A percentile compares a stretch with the other conserved stretches of the same genome.
These are phyloP conservation scores for Linepithema humile DNA, from an alignment of 1,140 invertebrate species.

Conservation along the genomic window DNA sequence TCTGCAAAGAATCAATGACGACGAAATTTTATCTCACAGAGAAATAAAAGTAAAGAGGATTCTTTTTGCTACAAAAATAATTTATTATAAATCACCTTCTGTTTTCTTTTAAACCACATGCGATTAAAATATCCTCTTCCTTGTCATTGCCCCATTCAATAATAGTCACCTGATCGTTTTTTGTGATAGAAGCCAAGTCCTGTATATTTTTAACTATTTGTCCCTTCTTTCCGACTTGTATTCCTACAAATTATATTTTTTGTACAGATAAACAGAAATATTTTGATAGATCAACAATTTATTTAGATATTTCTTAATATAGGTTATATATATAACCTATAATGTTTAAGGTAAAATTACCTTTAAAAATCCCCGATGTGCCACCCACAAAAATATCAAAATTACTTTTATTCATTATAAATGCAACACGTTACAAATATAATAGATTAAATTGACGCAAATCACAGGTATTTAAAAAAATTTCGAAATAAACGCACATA, in stretches of 20 bases:
- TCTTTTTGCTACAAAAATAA: slow-evolving; percentile 24
- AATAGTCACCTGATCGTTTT: slow-evolving; percentile 86
- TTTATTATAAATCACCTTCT: slow-evolving; percentile 71
- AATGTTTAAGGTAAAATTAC: slow-evolving; percentile 60
- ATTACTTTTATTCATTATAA: slow-evolving; percentile 62
- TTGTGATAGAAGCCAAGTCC: slow-evolving; percentile 83
- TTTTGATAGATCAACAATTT: not conserved
- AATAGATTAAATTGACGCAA: no score
- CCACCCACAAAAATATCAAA: slow-evolving; percentile 82
- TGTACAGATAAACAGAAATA: slow-evolving; percentile 24
- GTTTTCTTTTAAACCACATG: slow-evolving; percentile 72
- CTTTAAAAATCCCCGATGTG: slow-evolving; percentile 82
- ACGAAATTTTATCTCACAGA: not conserved
- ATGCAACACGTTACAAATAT: no score
- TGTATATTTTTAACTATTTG: slow-evolving; percentile 84
- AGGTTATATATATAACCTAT: not conserved
- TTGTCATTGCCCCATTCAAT: slow-evolving; percentile 89
- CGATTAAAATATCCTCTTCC: slow-evolving; percentile 89
- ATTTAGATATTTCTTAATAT: not conserved
- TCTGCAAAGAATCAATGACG: slow-evolving; percentile 72
- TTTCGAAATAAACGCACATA: no score
- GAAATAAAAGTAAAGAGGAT: not conserved
- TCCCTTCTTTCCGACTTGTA: slow-evolving; percentile 76
- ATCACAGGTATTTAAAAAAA: no score
- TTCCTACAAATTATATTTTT: slow-evolving; percentile 72